A percentile compares a stretch with the other conserved stretches of the same genome.
phyloP scores from a whole-genome alignment of 2,113 vertebrate species.

The Garra rufa region DNA sequence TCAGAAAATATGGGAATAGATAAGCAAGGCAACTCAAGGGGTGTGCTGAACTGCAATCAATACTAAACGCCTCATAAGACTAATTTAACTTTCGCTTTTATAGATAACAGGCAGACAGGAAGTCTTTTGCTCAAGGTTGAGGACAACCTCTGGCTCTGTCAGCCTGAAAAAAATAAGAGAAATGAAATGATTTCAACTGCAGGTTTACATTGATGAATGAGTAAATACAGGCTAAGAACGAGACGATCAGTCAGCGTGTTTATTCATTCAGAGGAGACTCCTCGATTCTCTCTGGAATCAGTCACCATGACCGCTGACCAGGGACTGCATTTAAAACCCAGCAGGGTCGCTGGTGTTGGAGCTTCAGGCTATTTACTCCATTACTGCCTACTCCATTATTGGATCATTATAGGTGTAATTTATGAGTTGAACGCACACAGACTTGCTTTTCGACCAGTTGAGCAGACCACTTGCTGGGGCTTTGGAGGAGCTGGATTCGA shows the following conservation, averaged over 20 bases:
- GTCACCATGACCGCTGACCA: constrained; percentile 34
- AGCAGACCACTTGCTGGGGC: neutral
- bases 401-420: constrained; percentile 35
- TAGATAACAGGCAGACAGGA: constrained; percentile 42
- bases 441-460: neutral
- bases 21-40: constrained; percentile 42
- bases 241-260: constrained; percentile 50
- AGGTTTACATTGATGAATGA: constrained; percentile 51
- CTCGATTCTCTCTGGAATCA: constrained; percentile 15
- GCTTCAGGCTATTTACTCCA: constrained; percentile 34
- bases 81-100: constrained; percentile 45
- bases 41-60: constrained; percentile 43
- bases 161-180: constrained; percentile 2
- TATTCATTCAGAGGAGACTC: constrained; percentile 50
- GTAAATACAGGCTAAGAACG: constrained; percentile 37
- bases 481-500: neutral
- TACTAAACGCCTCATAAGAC: constrained; percentile 35
- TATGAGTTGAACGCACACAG: constrained; percentile 24
- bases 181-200: constrained; percentile 39
- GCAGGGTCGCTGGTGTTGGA: constrained; percentile 19
- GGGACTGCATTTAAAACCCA: constrained; percentile 33
- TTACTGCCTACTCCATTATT: constrained; percentile 34
- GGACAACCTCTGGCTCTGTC: constrained; percentile 36
- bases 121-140: constrained; percentile 17
- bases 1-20: constrained; percentile 46